These are phyloP conservation scores for Betta splendens DNA, from an alignment of 2,797 vertebrate species.

Conservation along the genomic window DNA sequence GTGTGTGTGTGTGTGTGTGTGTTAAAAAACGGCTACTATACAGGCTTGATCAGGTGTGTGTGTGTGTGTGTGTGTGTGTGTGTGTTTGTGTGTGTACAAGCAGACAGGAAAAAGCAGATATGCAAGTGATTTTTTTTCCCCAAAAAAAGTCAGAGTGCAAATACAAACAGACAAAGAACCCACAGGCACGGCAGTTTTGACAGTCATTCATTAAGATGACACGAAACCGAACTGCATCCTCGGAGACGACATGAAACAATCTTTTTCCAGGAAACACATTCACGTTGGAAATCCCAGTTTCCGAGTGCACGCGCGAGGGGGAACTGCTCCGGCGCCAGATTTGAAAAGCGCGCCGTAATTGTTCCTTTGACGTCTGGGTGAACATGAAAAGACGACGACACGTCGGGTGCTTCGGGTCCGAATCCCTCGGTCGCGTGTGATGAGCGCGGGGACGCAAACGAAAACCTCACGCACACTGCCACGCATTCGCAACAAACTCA, in stretches of 20 bases:
- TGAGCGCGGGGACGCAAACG: slow-evolving; percentile 20
- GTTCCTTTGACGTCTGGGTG: slow-evolving; percentile 29
- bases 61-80: slow-evolving; percentile 9
- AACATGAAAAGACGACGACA: slow-evolving; percentile 24
- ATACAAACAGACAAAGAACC: slow-evolving; percentile 76
- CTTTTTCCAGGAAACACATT: slow-evolving; percentile 59
- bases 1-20: slow-evolving; percentile 45
- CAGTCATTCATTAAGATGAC: slow-evolving; percentile 77
- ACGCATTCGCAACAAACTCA: slow-evolving; percentile 58
- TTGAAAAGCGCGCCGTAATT: slow-evolving; percentile 25
- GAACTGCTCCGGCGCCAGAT: slow-evolving; percentile 20
- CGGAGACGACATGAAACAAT: slow-evolving; percentile 60
- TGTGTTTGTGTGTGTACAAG: slow-evolving; percentile 44
- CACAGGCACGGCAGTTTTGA: slow-evolving; percentile 78
- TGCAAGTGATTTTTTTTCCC: slow-evolving; percentile 58
- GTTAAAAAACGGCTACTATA: slow-evolving; percentile 68
- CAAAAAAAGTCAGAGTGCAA: slow-evolving; percentile 73
- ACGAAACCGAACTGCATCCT: slow-evolving; percentile 60
- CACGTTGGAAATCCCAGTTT: slow-evolving; percentile 61
- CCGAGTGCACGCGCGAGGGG: slow-evolving; percentile 17
- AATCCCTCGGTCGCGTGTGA: slow-evolving; percentile 26
- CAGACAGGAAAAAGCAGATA: slow-evolving; percentile 65
- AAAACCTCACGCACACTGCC: slow-evolving; percentile 37
- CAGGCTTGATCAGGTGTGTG: slow-evolving; percentile 63
- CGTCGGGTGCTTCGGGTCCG: slow-evolving; percentile 41